Base-by-base conservation (phyloP, 2,113 vertebrate genomes). In the Cyanistes caeruleus region DNA sequence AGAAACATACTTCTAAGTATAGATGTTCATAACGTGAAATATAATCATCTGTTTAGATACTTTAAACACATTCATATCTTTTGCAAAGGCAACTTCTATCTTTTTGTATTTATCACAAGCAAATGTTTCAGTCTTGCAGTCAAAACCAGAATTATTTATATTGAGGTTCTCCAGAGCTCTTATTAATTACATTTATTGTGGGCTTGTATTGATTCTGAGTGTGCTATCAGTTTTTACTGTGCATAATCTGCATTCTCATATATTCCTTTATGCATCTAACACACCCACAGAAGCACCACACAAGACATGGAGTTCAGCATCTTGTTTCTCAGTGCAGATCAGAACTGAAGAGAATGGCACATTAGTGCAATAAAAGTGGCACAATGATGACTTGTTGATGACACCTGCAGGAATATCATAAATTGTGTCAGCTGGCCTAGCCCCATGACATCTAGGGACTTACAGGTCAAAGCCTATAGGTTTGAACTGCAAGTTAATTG, bases 51-150 rank as follows among this genome's bases (percentile, higher is more conserved):
- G 39, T 85, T 81, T n/a, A 84, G 74, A 75, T 74, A 76, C 13
- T 92, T 72, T 25, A 90, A 84, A 44, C 22, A 35, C 8, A 77
- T 43, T 67, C 33, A 28, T 49, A n/a, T 11, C 5, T 78, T 91
- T 89, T 78, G 35, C 67, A 85, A 55, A 94, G 78, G 76, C 30
- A 91, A 65, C 62, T 78, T 55, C 43, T 81, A 31, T 85, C 70
- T 75, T 92, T 39, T 15, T 73, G 35, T 39, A 53, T 87, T 95
- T 95, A 55, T 95, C 96, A 84, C 72, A 93, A 87, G 75, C 49
- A 93, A 90, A 80, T 90, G 96, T 96, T 96, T 96, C 94, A 93
- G 69, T 63, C 86, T 70, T 64, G 81, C 89, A 96, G 96, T 96
- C 93, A 97, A 96, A 55, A 96, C 95, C 86, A 95, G 95, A 93